Conservation (phyloP, 2,797 vertebrate genomes). For the Peromyscus nudipes region DNA sequence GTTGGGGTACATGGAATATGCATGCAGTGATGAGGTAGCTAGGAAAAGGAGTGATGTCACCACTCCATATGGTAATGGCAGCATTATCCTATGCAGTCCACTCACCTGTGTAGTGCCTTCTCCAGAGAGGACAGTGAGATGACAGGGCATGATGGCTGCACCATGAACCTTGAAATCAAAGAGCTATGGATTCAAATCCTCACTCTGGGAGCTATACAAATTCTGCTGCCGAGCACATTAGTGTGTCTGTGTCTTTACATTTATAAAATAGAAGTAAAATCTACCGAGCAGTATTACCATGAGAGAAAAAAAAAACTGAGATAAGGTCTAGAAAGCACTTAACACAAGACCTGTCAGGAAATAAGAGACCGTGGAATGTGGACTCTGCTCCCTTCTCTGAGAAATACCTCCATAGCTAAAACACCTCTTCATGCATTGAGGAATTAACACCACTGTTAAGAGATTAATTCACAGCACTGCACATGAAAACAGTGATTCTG, state of each 20-base stretch:
- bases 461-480: slow-evolving; percentile 82
- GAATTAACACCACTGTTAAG: slow-evolving; percentile 82
- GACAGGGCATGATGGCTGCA: neutral
- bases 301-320: slow-evolving; percentile 27
- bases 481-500: slow-evolving; percentile 84
- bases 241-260: neutral
- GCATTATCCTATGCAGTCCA: neutral
- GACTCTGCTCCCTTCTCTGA: slow-evolving; percentile 60
- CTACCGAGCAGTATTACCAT: slow-evolving; percentile 35
- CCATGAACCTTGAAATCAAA: neutral
- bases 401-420: slow-evolving; percentile 64
- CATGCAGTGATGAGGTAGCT: neutral
- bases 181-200: neutral
- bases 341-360: slow-evolving; percentile 58
- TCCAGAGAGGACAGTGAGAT: neutral
- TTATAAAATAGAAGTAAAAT: slow-evolving; percentile 49
- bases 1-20: neutral
- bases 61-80: neutral
- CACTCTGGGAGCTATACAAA: neutral
- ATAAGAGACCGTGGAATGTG: slow-evolving; percentile 60
- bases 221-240: neutral
- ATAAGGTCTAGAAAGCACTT: slow-evolving; percentile 32
- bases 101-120: neutral
- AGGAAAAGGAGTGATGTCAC: neutral
- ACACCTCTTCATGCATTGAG: slow-evolving; percentile 70